Conservation (phyloP, 2,113 vertebrate species). For the Phaethon lepturus region DNA sequence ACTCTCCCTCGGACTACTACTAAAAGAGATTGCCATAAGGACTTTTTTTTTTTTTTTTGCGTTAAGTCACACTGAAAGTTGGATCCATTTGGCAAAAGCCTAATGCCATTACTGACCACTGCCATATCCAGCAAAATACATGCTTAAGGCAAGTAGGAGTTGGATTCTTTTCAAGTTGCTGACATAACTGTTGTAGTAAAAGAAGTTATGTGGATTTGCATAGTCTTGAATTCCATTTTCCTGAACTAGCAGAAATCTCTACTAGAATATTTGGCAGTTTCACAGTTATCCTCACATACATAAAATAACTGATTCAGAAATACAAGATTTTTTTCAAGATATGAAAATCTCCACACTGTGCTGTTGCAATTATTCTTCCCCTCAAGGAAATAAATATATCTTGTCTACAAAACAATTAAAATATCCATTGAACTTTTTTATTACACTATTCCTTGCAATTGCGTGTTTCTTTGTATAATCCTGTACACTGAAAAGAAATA, state of each 20-base stretch:
- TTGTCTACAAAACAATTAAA: background rate
- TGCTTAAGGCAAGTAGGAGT: constrained; percentile 3
- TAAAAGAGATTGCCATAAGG: background rate
- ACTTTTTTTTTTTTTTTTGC: background rate
- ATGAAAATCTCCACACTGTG: background rate
- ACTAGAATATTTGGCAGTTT: constrained; percentile 1
- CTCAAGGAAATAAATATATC: background rate
- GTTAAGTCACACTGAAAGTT: background rate
- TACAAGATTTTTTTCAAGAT: background rate
- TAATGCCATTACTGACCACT: background rate
- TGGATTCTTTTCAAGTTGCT: background rate
- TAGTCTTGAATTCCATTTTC: background rate
- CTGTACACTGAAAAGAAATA: background rate
- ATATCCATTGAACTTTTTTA: background rate
- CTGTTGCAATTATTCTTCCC: background rate
- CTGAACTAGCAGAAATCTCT: background rate
- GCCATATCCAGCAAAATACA: background rate
- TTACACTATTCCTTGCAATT: background rate
- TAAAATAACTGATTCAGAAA: constrained; percentile 12
- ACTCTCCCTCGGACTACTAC: background rate
- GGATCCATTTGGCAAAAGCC: background rate
- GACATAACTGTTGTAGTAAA: background rate
- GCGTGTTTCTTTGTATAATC: background rate
- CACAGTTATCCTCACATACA: background rate
- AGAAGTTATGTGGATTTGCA: background rate